Conservation (phyloP, 37 sponge, comb jelly and placozoan species). For the Halichondria panicea region DNA sequence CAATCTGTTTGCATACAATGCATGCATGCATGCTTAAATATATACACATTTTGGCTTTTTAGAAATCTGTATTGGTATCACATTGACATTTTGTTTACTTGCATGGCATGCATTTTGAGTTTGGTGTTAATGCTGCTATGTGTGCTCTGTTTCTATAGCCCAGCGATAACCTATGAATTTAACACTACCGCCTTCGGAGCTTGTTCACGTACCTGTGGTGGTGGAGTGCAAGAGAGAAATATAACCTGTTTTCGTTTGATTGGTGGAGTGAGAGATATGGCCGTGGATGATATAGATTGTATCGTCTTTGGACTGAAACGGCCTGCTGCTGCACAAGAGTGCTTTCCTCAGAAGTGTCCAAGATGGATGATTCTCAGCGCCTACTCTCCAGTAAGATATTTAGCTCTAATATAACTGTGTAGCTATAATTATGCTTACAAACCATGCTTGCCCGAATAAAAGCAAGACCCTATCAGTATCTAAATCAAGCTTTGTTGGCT, state of each 20-base stretch:
- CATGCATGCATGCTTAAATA: slow-evolving; percentile 1
- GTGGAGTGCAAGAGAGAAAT: slow-evolving; percentile 3
- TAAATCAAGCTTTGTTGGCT: no score
- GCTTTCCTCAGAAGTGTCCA: background rate
- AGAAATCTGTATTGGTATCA: no score
- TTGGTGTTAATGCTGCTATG: no score
- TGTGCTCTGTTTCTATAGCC: background rate
- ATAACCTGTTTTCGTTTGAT: background rate
- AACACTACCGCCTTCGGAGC: background rate
- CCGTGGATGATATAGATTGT: slow-evolving; percentile 4
- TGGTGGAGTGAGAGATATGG: background rate
- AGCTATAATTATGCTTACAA: no score
- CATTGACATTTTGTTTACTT: no score
- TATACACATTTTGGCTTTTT: no score
- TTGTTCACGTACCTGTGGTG: slow-evolving; percentile 37
- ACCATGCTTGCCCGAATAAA: no score
- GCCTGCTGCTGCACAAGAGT: background rate
- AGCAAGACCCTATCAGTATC: no score
- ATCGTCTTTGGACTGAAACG: background rate
- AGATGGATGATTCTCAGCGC: background rate
- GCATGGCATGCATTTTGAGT: no score
- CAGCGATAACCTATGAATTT: background rate
- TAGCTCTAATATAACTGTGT: no score
- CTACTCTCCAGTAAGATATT: slow-evolving; percentile 15
- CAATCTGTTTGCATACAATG: background rate